Evolutionary conservation across 1,140 invertebrate genomes (phyloP), one percentile per base, ranked within the genome.

Genomic region (Brachionus plicatilis): DNA sequence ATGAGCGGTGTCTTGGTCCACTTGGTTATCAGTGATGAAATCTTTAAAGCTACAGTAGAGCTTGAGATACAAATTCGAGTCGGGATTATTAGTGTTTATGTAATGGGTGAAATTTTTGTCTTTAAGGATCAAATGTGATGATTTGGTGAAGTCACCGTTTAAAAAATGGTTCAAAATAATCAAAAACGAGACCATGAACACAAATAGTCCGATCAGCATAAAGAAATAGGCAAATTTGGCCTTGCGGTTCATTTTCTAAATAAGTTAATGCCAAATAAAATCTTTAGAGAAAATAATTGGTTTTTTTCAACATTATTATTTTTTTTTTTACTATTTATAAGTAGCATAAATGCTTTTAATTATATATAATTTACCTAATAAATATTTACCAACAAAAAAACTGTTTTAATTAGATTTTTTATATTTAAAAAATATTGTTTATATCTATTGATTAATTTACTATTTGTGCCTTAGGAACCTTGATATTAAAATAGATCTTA

Each of bases 161-260:
- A 50, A 24, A 50, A 20, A 50, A 76, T 76, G 45, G 20, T 76
- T 76, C n/a, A 76, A 20, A 27, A 76, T 76, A 24, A 76, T 27
- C 24, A 76, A 50, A 76, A 76, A 50, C 5, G 72, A 50, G 2
- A 76, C 24, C 47, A 76, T 27, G 47, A 76, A 76, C 5, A 50
- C 24, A 50, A 76, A 20, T 3, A 76, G 24, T 14, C 72, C 72
- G 47, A 53, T 47, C 2, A 76, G 43, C 43, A 76, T 76, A 11
- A 27, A 76, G 5, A 76, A 50, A 76, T 76, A 76, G 33, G 72
- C 72, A 12, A 76, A 76, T 76, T 76, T 76, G 12, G 72, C 72
- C 47, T 76, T 76, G 12, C 72, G 72, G 50, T 76, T 76, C 72
- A 76, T 76, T 47, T 47, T 41, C 41, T 41, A 43, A 75, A 43